These are phyloP conservation scores for Crioceris asparagi DNA, from an alignment of 2,888 invertebrate genomes.

Conservation along the genomic window DNA sequence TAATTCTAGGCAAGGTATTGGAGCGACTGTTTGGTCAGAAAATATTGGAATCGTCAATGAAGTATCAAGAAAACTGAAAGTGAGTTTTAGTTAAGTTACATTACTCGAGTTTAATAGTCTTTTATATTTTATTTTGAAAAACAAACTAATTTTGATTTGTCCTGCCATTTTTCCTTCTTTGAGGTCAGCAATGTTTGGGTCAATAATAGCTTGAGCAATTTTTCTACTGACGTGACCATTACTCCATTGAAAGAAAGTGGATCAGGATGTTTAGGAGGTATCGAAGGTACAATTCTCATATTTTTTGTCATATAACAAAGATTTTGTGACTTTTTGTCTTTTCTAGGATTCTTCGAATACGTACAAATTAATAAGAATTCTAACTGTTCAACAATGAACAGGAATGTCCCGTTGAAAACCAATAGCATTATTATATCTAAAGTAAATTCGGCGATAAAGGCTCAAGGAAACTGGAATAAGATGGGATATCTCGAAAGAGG, in stretches of 20 bases:
- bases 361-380: slow-evolving; percentile 7
- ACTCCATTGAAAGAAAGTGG: slow-evolving; percentile 43
- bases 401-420: slow-evolving; percentile 5
- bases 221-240: slow-evolving; percentile 41
- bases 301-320: slow-evolving; percentile 5
- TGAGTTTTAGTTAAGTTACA: slow-evolving; percentile 21
- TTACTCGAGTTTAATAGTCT: background rate
- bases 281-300: slow-evolving; percentile 24
- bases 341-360: slow-evolving; percentile 19
- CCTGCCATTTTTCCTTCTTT: no score
- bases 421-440: slow-evolving; percentile 37
- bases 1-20: slow-evolving; percentile 41
- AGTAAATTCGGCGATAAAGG: slow-evolving; percentile 40
- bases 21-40: slow-evolving; percentile 47
- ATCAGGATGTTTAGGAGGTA: slow-evolving; percentile 40
- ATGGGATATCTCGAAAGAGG: no score
- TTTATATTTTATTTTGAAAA: slow-evolving; percentile 1
- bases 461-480: slow-evolving; percentile 34
- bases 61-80: slow-evolving; percentile 40
- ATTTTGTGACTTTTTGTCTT: slow-evolving; percentile 6
- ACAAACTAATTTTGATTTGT: no score
- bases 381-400: background rate
- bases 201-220: slow-evolving; percentile 40
- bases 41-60: slow-evolving; percentile 43
- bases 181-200: slow-evolving; percentile 45